Evolutionary conservation across 2,888 invertebrate species (phyloP).

Genomic region (Platycheirus albimanus): DNA sequence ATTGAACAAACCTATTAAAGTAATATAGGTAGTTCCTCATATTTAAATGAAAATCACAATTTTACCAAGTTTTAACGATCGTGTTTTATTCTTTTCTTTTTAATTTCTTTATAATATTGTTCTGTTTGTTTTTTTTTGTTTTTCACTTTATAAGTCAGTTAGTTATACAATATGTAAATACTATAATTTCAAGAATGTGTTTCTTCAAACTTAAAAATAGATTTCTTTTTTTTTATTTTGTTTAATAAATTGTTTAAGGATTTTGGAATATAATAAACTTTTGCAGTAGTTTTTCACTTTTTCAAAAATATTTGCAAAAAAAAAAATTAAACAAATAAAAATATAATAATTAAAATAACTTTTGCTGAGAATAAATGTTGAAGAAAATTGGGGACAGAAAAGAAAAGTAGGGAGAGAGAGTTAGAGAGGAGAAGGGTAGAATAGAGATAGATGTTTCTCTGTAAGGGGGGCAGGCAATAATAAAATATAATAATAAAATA

Average conservation of each 20-base stretch:
- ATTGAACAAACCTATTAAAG: too few relatives aligned
- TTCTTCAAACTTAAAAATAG: conserved; percentile 65
- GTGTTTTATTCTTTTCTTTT: conserved; percentile 39
- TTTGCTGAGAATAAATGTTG: background rate
- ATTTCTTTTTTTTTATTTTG: background rate
- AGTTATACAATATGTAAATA: conserved; percentile 71
- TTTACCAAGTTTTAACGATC: conserved; percentile 61
- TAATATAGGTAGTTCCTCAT: too few relatives aligned
- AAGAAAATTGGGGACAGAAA: conserved; percentile 1
- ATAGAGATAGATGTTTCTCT: background rate
- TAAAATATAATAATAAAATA: conserved; percentile 21
- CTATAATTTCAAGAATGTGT: conserved; percentile 76
- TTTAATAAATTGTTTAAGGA: conserved; percentile 5
- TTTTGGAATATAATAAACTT: conserved; percentile 48
- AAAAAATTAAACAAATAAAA: background rate
- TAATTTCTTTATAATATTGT: conserved; percentile 64
- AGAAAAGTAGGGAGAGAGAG: background rate
- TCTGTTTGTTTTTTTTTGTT: too few relatives aligned
- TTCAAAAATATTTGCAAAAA: conserved; percentile 38
- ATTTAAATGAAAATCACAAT: background rate
- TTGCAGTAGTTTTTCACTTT: conserved; percentile 39
- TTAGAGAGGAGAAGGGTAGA: conserved; percentile 6
- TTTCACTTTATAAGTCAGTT: conserved; percentile 68
- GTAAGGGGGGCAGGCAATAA: conserved; percentile 4
- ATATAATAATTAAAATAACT: conserved; percentile 32